A percentile compares a stretch with the other conserved stretches of the same genome.
These are phyloP conservation scores for Myiopsitta monachus DNA, from an alignment of 2,113 vertebrate genomes.

Conservation along the genomic window DNA sequence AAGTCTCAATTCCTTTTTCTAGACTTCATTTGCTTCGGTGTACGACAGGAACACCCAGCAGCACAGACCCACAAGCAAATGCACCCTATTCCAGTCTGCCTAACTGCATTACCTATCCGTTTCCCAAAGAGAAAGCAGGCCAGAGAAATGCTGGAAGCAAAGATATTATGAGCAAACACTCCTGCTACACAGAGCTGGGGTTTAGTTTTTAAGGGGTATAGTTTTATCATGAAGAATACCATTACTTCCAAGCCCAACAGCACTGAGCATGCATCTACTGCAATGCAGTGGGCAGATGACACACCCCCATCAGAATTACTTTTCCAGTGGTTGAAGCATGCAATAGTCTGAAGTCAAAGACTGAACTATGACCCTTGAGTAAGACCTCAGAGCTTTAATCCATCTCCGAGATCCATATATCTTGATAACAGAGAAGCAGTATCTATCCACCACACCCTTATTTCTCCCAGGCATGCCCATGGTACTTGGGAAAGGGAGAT, in stretches of 20 bases:
- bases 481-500: neutral
- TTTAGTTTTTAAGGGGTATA: neutral
- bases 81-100: rapidly evolving
- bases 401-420: neutral
- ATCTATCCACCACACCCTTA: neutral
- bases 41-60: neutral
- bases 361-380: neutral
- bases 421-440: neutral
- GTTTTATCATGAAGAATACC: neutral
- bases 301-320: rapidly evolving
- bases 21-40: neutral
- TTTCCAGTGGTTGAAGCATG: neutral
- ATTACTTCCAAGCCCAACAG: neutral
- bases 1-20: rapidly evolving
- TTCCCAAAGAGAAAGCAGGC: neutral
- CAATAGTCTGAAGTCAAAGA: neutral
- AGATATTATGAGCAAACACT: neutral
- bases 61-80: neutral
- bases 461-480: neutral
- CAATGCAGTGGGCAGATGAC: no score
- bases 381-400: neutral
- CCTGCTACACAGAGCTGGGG: neutral
- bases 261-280: rapidly evolving
- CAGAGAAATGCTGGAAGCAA: neutral
- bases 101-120: rapidly evolving